Base-by-base conservation (phyloP, 2,888 invertebrate genomes). In the Neria commutata region DNA sequence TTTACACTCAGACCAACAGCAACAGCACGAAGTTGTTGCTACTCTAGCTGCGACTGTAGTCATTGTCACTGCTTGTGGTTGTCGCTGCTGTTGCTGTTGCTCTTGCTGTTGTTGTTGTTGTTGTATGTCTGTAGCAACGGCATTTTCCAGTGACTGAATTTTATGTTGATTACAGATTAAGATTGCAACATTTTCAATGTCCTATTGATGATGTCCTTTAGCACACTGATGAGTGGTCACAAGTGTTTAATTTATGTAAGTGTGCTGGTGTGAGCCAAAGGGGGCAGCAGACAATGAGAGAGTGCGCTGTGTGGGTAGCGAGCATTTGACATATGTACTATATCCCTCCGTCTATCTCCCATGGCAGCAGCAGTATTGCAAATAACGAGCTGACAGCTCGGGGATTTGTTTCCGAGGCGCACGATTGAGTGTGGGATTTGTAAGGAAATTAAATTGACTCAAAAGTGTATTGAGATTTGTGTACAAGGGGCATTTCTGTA, bases 151-250 rank as follows among this genome's bases (percentile, higher is more conserved):
- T 73, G 72, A 66, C 71, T 72, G 72, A 71, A 70, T 70, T 72
- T 72, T 72, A 72, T 72, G 74, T 72, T 72, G 72, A 72, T 74
- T 74, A 72, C 70, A 72, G 72, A 72, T 72, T 74, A 73, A 73
- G 72, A 73, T 73, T 73, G 72, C 73, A 73, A 71, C 71, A 73
- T 73, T 71, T 72, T 65, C 54, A n/a, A n/a, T 6, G 16, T 45
- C n/a, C 37, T 37, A n/a, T n/a, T 37, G 37, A n/a, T 56, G 56
- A 60, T 71, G 68, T 60, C 69, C 65, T 62, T 62, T 69, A 62
- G 61, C 60, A n/a, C n/a, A n/a, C n/a, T 48, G 25, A 48, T 25
- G 50, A 34, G 23, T 54, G 50, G 49, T 54, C 54, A 54, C 47
- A 73, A 72, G 70, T 72, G 72, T 73, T 37, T 73, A 73, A 72